A percentile compares a stretch with the other conserved stretches of the same genome.
Conservation (phyloP, 2,113 vertebrate genomes). For the Chionodraco myersi region DNA sequence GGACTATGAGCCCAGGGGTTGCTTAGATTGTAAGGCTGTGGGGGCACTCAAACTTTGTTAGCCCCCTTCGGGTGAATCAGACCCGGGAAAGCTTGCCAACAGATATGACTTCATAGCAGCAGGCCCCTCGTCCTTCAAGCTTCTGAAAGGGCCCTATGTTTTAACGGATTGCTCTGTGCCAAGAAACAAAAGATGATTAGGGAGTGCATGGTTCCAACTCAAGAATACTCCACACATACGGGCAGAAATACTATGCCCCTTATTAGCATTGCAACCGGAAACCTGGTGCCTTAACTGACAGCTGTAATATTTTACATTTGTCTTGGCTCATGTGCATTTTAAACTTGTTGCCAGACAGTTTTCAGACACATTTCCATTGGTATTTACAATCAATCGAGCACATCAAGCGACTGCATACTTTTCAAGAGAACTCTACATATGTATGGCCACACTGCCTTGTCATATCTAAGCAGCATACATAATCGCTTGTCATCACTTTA, state of each 20-base stretch:
- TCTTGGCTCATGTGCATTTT: constrained; percentile 18
- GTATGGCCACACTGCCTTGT: constrained; percentile 3
- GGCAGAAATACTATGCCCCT: constrained; percentile 49
- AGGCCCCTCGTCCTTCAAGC: constrained; percentile 58
- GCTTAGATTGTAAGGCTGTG: constrained; percentile 43
- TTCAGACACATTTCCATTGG: constrained; percentile 10
- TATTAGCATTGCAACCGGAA: constrained; percentile 60
- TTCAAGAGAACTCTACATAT: constrained; percentile 14
- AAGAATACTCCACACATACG: constrained; percentile 53
- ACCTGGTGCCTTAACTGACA: constrained; percentile 29
- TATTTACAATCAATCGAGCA: constrained; percentile 20
- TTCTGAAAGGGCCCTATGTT: constrained; percentile 78
- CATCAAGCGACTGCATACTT: constrained; percentile 15
- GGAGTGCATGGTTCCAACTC: constrained; percentile 66
- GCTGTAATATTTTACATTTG: constrained; percentile 39
- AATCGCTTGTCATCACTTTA: constrained; percentile 41
- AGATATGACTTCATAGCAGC: constrained; percentile 81
- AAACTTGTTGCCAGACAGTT: constrained; percentile 14
- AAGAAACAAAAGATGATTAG: constrained; percentile 79
- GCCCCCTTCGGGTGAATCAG: constrained; percentile 58
- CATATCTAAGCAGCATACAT: constrained; percentile 5
- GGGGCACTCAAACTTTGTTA: constrained; percentile 54
- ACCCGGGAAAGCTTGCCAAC: constrained; percentile 65
- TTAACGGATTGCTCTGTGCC: constrained; percentile 74
- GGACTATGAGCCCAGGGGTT: constrained; percentile 43